phyloP scores from a whole-genome alignment of 2,113 vertebrate genomes.

The Macroglossus sobrinus region DNA sequence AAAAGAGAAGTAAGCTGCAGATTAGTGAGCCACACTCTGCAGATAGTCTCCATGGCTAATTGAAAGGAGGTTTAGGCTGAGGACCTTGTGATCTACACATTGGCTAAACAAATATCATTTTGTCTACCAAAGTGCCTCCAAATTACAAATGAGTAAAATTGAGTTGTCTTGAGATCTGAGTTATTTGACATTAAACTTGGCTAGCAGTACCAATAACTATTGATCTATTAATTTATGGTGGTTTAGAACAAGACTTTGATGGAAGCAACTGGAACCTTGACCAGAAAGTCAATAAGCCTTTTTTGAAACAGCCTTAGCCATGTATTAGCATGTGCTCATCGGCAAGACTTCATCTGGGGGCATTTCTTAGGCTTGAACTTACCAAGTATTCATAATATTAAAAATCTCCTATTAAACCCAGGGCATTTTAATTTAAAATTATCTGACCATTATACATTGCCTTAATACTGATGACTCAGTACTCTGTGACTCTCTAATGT shows the following conservation, averaged over 20 bases:
- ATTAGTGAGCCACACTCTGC: neutral
- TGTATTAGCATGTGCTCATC: neutral
- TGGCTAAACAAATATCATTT: slow-evolving; percentile 11
- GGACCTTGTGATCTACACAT: neutral
- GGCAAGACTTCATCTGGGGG: neutral
- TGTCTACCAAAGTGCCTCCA: neutral
- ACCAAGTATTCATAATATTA: neutral
- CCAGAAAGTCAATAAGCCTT: slow-evolving; percentile 52
- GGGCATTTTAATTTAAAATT: slow-evolving; percentile 36
- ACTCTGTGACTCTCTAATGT: neutral
- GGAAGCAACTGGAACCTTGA: slow-evolving; percentile 33
- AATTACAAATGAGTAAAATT: slow-evolving; percentile 38
- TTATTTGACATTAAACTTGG: slow-evolving; percentile 55
- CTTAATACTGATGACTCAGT: slow-evolving; percentile 36
- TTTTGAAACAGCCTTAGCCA: slow-evolving; percentile 31
- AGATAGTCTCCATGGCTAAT: neutral
- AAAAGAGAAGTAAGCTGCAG: neutral
- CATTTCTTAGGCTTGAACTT: slow-evolving; percentile 25
- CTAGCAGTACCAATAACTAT: slow-evolving; percentile 38
- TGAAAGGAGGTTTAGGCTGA: neutral
- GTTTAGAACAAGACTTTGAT: slow-evolving; percentile 56
- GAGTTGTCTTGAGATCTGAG: slow-evolving; percentile 35
- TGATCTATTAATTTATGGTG: slow-evolving; percentile 36
- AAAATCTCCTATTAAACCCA: slow-evolving; percentile 28
- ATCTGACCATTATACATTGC: neutral